Base-by-base conservation (phyloP, 1,140 invertebrate genomes). In the Polyergus mexicanus region DNA sequence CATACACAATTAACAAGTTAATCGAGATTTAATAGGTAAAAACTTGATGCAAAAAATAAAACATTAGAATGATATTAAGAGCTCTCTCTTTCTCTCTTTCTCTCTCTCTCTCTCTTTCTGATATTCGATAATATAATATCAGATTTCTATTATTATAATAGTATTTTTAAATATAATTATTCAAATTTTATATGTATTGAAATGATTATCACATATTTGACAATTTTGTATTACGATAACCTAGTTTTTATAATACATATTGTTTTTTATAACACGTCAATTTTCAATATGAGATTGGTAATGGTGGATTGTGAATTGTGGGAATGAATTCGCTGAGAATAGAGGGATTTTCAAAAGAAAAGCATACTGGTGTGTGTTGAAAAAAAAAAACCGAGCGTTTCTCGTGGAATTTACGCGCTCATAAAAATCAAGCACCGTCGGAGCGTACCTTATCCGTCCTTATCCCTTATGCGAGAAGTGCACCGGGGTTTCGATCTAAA, bases 381-480 rank as follows among this genome's bases (percentile, higher is more conserved):
- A 63, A 87, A 32, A 32, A n/a, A 85, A 84, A 81, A 88, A 60
- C 38, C 35, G 63, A 85, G 41, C 81, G 85, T 85, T 87, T 90
- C 76, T 85, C 87, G 16, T 51, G 91, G 92, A 95, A 95, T 95
- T 95, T 95, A 95, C 94, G 93, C 87, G 92, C 93, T 94, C 94
- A 93, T 95, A 95, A 95, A 95, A 95, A 95, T 95, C 95, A 95
- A 95, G 94, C 94, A 95, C 92, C 94, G 90, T 94, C 94, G 92
- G 93, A 91, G 92, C 92, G 92, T 90, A 92, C 92, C 92, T 91
- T 89, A 91, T 91, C 86, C 84, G 56, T 90, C 86, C 89, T 85
- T 84, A 88, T 88, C 89, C 88, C 83, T 83, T 86, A 69, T 58
- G 44, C 22, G 51, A 47, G 44, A 85, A 69, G 68, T 60, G 69